Evolutionary conservation across 2,113 vertebrate genomes (phyloP).

Genomic region (Archilochus colubris): DNA sequence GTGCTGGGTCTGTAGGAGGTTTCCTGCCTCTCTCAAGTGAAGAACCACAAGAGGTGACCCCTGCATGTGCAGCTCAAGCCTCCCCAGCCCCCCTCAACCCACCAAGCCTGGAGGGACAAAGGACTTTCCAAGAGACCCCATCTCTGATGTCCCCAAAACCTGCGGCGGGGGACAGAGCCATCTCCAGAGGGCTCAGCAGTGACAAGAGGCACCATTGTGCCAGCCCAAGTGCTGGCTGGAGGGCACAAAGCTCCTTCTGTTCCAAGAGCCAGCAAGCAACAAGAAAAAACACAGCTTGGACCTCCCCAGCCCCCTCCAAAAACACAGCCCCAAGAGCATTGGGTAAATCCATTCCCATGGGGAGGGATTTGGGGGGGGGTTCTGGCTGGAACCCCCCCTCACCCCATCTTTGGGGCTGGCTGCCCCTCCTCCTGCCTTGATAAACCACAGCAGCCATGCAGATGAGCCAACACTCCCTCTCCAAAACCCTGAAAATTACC

Average conservation of each 20-base stretch:
- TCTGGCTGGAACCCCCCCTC: neutral
- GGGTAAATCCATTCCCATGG: fast-evolving
- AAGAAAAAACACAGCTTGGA: neutral
- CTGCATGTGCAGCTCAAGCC: neutral
- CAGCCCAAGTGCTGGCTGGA: neutral
- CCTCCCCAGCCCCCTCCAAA: fast-evolving
- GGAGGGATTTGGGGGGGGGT: neutral
- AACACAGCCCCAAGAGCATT: fast-evolving
- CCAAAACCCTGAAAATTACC: neutral
- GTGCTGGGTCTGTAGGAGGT: fast-evolving
- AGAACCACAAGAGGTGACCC: neutral
- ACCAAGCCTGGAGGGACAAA: neutral
- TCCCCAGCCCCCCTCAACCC: neutral
- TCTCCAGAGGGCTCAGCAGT: neutral
- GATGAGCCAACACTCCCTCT: neutral
- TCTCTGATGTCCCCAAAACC: neutral
- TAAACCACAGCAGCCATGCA: fast-evolving
- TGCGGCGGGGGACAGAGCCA: neutral
- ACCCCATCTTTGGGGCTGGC: fast-evolving
- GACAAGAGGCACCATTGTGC: slow-evolving; percentile 52
- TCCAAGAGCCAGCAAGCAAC: neutral
- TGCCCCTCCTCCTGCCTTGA: neutral
- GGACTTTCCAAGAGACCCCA: fast-evolving
- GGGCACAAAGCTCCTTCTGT: slow-evolving; percentile 59
- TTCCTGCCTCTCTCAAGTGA: neutral